phyloP scores from a whole-genome alignment of 2,113 vertebrate species.

The Leucosticte australis region DNA sequence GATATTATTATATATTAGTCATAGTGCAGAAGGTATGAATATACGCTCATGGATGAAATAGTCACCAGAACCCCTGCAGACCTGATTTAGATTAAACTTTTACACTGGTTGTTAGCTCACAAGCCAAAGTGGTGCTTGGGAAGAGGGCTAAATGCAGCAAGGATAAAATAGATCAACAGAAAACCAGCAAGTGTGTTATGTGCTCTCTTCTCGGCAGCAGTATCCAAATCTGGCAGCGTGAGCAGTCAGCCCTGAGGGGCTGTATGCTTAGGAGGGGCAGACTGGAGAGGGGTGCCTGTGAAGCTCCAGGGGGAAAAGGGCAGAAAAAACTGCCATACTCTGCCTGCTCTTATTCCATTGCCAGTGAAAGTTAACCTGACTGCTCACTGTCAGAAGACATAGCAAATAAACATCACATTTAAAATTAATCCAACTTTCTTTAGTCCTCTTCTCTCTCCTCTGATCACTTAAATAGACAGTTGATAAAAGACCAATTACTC shows the following conservation, averaged over 20 bases:
- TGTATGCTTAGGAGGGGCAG: background rate
- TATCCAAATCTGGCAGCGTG: background rate
- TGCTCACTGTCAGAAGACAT: background rate
- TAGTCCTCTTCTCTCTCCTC: background rate
- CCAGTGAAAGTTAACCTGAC: background rate
- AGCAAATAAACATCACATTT: background rate
- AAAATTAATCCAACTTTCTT: background rate
- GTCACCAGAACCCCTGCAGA: background rate
- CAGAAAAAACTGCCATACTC: background rate
- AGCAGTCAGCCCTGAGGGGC: background rate
- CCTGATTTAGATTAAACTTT: background rate
- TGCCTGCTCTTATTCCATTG: background rate
- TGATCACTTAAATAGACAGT: background rate
- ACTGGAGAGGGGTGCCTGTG: background rate
- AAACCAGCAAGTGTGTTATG: background rate
- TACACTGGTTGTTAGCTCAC: background rate
- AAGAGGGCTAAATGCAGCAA: background rate
- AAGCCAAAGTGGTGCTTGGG: background rate
- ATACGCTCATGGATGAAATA: background rate
- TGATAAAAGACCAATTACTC: background rate
- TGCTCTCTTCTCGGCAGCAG: background rate
- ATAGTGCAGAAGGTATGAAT: background rate
- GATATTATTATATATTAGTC: background rate
- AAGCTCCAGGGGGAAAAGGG: background rate
- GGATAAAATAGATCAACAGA: background rate